Percentiles rank a stretch among this genome's conserved stretches.
phyloP scores from a whole-genome alignment of 2,797 vertebrate genomes.

The Scolopax rusticola region DNA sequence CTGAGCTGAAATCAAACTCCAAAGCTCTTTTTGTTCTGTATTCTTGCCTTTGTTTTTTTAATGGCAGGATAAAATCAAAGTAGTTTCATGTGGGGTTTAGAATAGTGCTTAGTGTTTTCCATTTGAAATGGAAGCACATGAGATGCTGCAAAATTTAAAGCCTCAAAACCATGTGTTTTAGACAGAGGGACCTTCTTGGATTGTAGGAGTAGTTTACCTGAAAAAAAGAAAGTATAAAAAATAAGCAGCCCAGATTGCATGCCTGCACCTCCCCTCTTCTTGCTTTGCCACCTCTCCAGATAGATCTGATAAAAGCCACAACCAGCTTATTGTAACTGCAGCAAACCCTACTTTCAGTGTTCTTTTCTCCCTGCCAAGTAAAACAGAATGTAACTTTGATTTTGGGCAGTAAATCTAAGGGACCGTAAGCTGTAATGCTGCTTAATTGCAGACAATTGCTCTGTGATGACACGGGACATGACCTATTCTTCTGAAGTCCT shows the following conservation, averaged over 20 bases:
- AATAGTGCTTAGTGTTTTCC: not conserved
- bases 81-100: not conserved
- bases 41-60: not conserved
- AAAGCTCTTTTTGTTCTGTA: not conserved
- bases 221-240: not conserved
- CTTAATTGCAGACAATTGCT: conserved; percentile 25
- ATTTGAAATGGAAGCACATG: not conserved
- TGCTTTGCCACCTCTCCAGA: not conserved
- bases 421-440: not conserved
- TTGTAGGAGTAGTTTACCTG: not conserved
- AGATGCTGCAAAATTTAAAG: not conserved
- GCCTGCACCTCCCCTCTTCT: not conserved
- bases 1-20: not conserved
- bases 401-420: conserved; percentile 27
- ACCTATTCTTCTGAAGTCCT: conserved; percentile 14
- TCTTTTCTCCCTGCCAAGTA: conserved; percentile 36
- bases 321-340: conserved; percentile 13
- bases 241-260: not conserved
- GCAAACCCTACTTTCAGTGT: not conserved
- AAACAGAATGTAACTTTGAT: conserved; percentile 26
- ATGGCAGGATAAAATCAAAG: not conserved
- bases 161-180: not conserved
- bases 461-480: conserved; percentile 34
- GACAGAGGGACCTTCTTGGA: not conserved
- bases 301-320: conserved; percentile 22